Conservation (phyloP, 2,888 invertebrate genomes). For the Boloria euphrosyne region DNA sequence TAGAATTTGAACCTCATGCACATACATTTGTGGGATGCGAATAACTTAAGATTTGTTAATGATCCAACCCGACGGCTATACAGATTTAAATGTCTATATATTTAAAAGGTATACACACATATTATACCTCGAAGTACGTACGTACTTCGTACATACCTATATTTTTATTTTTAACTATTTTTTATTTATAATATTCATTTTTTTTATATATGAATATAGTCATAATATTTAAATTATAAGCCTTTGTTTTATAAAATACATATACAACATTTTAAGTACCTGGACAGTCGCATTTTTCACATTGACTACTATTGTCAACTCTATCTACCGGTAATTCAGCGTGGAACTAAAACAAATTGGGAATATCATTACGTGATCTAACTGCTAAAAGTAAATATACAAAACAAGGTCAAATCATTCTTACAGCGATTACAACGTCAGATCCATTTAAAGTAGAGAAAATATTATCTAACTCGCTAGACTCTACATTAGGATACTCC, state of each 20-base stretch:
- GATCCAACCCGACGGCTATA: no score
- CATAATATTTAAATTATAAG: no score
- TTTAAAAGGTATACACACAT: no score
- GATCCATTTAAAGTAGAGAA: slow-evolving; percentile 81
- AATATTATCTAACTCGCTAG: slow-evolving; percentile 78
- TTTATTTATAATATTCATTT: no score
- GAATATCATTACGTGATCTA: neutral
- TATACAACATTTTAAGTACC: slow-evolving; percentile 5
- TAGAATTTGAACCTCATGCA: neutral
- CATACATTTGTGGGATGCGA: neutral
- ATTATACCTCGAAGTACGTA: no score
- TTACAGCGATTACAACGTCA: slow-evolving; percentile 84
- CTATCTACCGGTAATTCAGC: slow-evolving; percentile 78
- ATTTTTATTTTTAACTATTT: slow-evolving; percentile 1
- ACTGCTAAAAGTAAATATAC: neutral
- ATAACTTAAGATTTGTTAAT: neutral
- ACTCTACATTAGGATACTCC: slow-evolving; percentile 84
- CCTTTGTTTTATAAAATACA: neutral
- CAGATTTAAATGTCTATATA: no score
- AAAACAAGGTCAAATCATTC: slow-evolving; percentile 38
- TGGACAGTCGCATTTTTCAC: slow-evolving; percentile 30
- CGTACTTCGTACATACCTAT: neutral
- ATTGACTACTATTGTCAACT: slow-evolving; percentile 24
- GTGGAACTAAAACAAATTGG: slow-evolving; percentile 82
- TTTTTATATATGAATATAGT: no score